Evolutionary conservation across 2,113 vertebrate genomes (phyloP).

Genomic region (Apeltes quadracus): DNA sequence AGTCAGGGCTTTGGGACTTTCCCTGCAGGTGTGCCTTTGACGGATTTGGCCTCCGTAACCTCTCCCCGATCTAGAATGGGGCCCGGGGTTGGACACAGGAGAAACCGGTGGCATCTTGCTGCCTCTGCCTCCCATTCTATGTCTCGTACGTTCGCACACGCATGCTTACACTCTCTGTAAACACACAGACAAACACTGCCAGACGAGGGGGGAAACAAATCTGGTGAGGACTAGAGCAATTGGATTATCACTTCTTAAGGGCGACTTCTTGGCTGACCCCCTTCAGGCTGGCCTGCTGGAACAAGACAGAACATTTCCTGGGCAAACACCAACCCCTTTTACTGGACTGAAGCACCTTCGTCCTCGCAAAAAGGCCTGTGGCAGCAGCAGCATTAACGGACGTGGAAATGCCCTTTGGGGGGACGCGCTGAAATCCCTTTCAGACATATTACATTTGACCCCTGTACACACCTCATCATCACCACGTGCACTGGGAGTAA

Average conservation of each 20-base stretch:
- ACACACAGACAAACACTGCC: conserved; percentile 59
- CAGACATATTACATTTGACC: conserved; percentile 82
- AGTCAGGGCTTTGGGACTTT: conserved; percentile 71
- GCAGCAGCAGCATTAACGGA: conserved; percentile 72
- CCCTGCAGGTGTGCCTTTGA: conserved; percentile 84
- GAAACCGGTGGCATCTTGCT: conserved; percentile 61
- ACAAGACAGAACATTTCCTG: conserved; percentile 78
- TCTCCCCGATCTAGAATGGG: conserved; percentile 69
- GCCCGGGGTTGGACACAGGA: conserved; percentile 59
- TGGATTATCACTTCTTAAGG: conserved; percentile 84
- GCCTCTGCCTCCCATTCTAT: conserved; percentile 39
- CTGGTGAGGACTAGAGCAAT: conserved; percentile 78
- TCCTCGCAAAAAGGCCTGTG: conserved; percentile 72
- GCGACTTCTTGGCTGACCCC: conserved; percentile 82
- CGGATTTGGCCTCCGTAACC: conserved; percentile 75
- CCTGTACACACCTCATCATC: conserved; percentile 62
- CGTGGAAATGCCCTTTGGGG: conserved; percentile 67
- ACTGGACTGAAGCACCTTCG: conserved; percentile 67
- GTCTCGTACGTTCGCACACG: conserved; percentile 24
- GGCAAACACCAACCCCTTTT: conserved; percentile 68
- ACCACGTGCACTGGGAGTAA: conserved; percentile 62
- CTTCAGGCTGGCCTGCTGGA: conserved; percentile 76
- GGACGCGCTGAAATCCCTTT: conserved; percentile 79
- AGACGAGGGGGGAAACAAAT: conserved; percentile 76
- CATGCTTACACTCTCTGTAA: conserved; percentile 63